Percentiles rank a stretch among this genome's conserved stretches.
phyloP scores from a whole-genome alignment of 1,140 invertebrate genomes.

The Pachyrhynchus sulphureomaculatus region DNA sequence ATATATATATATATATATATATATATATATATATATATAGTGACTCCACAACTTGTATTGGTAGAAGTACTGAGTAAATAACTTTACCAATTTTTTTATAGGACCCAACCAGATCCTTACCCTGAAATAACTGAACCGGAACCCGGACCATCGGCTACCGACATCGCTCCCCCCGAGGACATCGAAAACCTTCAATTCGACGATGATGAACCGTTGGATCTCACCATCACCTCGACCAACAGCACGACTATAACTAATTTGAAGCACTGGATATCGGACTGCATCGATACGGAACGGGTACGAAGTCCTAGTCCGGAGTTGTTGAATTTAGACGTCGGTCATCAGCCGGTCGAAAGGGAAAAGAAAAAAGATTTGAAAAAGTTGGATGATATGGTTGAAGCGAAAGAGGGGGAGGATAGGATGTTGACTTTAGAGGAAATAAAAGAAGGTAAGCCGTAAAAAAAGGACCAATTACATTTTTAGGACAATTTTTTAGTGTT shows the following conservation, averaged over 20 bases:
- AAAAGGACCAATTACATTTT: no score
- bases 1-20: no score
- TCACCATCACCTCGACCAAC: slow-evolving; percentile 10
- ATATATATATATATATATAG: no score
- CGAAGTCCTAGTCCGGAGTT: slow-evolving; percentile 36
- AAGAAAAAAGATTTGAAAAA: not conserved
- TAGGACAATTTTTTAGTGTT: no score
- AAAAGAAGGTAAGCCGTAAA: slow-evolving; percentile 25
- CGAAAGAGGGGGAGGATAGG: slow-evolving; percentile 5
- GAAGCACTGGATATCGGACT: slow-evolving; percentile 33
- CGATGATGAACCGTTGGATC: slow-evolving; percentile 23
- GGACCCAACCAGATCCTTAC: not conserved
- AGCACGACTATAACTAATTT: slow-evolving; percentile 25
- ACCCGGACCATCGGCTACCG: not conserved
- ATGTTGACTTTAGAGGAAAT: slow-evolving; percentile 32
- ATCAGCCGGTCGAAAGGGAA: not conserved
- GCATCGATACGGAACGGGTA: slow-evolving; percentile 21
- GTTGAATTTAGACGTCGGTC: slow-evolving; percentile 5
- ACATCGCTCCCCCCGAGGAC: not conserved
- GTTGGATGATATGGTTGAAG: not conserved
- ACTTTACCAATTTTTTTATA: no score
- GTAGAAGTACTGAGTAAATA: no score
- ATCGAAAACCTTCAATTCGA: slow-evolving; percentile 4
- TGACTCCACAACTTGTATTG: no score
- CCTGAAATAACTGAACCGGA: not conserved